Percentiles rank a stretch among this genome's conserved stretches.
Conservation (phyloP, 1,140 invertebrate genomes). For the Leptoteleia sp. region DNA sequence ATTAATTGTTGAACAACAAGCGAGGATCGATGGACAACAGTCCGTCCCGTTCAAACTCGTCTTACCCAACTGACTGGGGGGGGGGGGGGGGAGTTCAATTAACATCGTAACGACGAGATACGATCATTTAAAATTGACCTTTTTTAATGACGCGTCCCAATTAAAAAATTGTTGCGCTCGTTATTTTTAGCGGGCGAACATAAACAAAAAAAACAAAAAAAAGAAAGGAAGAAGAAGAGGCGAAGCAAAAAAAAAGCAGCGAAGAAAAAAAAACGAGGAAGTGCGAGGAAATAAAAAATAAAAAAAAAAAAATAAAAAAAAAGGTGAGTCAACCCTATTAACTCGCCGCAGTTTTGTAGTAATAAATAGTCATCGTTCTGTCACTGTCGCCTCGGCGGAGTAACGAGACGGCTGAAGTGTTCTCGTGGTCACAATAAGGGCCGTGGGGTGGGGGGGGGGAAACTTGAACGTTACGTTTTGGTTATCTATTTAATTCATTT, state of each 20-base stretch:
- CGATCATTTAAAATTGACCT: constrained; percentile 34
- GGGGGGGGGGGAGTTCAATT: too few species aligned
- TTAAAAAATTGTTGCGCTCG: constrained; percentile 33
- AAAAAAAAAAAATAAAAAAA: too few species aligned
- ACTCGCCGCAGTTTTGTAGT: constrained; percentile 49
- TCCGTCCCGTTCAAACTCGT: not conserved
- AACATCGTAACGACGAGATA: not conserved
- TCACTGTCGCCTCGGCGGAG: constrained; percentile 38
- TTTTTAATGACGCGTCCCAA: constrained; percentile 37
- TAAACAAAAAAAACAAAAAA: not conserved
- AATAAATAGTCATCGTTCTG: constrained; percentile 56
- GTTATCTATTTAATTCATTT: constrained; percentile 60
- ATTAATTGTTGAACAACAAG: too few species aligned
- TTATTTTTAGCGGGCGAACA: constrained; percentile 32
- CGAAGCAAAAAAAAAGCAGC: too few species aligned
- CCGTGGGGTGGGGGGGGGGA: too few species aligned
- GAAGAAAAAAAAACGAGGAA: not conserved
- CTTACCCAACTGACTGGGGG: too few species aligned
- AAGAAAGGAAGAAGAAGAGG: constrained; percentile 10
- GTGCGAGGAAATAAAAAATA: constrained; percentile 15
- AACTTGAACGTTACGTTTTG: constrained; percentile 50
- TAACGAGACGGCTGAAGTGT: constrained; percentile 57
- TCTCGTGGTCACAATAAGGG: constrained; percentile 40
- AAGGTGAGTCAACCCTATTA: constrained; percentile 42
- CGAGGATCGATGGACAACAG: too few species aligned